Evolutionary conservation across 2,888 invertebrate genomes (phyloP).

Genomic region (Brachyopa scutellaris): DNA sequence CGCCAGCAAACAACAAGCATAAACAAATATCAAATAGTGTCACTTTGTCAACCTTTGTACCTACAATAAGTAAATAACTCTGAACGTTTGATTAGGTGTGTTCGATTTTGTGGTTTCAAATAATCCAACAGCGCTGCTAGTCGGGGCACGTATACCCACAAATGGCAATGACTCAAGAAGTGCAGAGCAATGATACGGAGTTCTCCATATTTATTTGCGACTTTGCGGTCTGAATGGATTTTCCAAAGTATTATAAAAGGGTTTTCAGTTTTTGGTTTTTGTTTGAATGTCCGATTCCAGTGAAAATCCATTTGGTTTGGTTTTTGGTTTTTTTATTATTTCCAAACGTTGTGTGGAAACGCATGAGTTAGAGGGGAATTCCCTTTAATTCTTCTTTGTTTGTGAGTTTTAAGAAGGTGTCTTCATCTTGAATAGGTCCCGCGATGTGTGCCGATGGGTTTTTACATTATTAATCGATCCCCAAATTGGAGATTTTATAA

Average conservation of each 20-base stretch:
- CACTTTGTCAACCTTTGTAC: neutral
- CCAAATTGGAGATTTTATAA: neutral
- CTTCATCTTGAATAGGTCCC: no score
- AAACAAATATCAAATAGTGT: neutral
- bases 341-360: neutral
- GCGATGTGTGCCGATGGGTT: slow-evolving; percentile 12
- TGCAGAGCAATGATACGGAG: neutral
- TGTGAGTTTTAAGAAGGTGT: neutral
- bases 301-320: slow-evolving; percentile 7
- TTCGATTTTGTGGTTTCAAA: slow-evolving; percentile 19
- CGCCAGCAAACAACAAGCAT: neutral
- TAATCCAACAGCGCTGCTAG: neutral
- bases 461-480: slow-evolving; percentile 19
- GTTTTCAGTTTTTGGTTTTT: neutral
- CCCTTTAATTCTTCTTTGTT: neutral
- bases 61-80: neutral
- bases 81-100: slow-evolving; percentile 6
- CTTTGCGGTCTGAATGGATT: slow-evolving; percentile 38
- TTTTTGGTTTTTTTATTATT: no score
- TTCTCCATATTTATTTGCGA: neutral
- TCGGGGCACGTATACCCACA: slow-evolving; percentile 15
- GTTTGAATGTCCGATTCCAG: slow-evolving; percentile 23
- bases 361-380: slow-evolving; percentile 23
- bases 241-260: slow-evolving; percentile 22
- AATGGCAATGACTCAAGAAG: slow-evolving; percentile 29